Conservation (phyloP, 1,140 invertebrate genomes). For the Palaemon carinicauda region DNA sequence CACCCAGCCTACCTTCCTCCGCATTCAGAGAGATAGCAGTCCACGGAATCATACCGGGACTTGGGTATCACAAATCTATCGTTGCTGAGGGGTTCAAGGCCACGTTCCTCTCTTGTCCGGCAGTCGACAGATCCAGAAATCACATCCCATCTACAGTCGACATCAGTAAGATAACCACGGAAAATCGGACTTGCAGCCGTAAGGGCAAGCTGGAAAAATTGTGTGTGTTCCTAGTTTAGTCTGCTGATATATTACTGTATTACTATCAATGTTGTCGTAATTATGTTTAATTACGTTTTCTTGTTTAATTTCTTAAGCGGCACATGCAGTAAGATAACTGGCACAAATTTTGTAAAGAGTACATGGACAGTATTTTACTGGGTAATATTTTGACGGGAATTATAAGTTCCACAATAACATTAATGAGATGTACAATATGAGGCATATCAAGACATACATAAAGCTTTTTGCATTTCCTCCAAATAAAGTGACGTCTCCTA, state of each 20-base stretch:
- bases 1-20: slow-evolving; percentile 65
- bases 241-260: neutral
- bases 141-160: slow-evolving; percentile 96
- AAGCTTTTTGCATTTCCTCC: too few relatives aligned
- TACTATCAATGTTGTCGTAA: too few relatives aligned
- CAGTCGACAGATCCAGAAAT: slow-evolving; percentile 96
- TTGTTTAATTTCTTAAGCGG: too few relatives aligned
- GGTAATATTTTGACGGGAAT: too few relatives aligned
- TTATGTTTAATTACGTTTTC: too few relatives aligned
- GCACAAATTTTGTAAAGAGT: too few relatives aligned
- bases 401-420: too few relatives aligned
- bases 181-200: slow-evolving; percentile 96
- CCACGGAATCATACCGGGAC: slow-evolving; percentile 97
- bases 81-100: slow-evolving; percentile 72
- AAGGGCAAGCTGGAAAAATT: slow-evolving; percentile 74
- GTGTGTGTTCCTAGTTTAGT: neutral
- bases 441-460: too few relatives aligned
- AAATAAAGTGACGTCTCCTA: too few relatives aligned
- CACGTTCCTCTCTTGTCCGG: slow-evolving; percentile 92
- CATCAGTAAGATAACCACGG: slow-evolving; percentile 91
- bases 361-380: too few relatives aligned
- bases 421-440: too few relatives aligned
- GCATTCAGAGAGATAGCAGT: slow-evolving; percentile 91
- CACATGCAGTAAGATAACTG: too few relatives aligned
- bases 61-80: slow-evolving; percentile 88